Conservation (phyloP, 1,140 invertebrate genomes). For the Hyles euphorbiae region DNA sequence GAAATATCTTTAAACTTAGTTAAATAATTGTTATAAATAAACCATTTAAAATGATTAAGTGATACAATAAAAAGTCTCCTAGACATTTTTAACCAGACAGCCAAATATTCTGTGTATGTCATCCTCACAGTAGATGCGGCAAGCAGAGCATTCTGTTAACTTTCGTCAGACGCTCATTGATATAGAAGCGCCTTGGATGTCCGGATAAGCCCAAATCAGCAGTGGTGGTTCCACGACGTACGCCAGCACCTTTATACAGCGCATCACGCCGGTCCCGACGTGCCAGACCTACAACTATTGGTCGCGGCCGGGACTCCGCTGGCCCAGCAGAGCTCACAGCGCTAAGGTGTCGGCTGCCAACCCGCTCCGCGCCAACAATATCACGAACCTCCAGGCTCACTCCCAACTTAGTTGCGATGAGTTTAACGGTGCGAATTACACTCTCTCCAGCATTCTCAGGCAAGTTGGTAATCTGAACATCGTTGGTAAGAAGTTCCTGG, state of each 20-base stretch:
- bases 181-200: background rate
- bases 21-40: too few species aligned
- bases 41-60: too few species aligned
- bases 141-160: too few species aligned
- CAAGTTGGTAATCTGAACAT: conserved; percentile 9
- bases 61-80: too few species aligned
- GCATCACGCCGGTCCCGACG: too few species aligned
- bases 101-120: too few species aligned
- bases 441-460: conserved; percentile 5
- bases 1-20: too few species aligned
- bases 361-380: conserved; percentile 1
- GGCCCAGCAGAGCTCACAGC: background rate
- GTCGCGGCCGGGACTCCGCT: background rate
- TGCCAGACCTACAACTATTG: background rate
- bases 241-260: background rate
- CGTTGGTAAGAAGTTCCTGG: conserved; percentile 9
- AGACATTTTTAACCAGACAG: too few species aligned
- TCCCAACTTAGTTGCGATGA: conserved; percentile 1
- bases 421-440: conserved; percentile 3
- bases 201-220: conserved; percentile 3
- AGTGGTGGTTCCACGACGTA: background rate
- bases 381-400: background rate
- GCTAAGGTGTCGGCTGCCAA: background rate
- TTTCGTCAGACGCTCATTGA: conserved; percentile 6
- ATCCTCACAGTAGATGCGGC: too few species aligned